Base-by-base conservation (phyloP, 1,140 invertebrate species). In the Bilobella aurantiaca region DNA sequence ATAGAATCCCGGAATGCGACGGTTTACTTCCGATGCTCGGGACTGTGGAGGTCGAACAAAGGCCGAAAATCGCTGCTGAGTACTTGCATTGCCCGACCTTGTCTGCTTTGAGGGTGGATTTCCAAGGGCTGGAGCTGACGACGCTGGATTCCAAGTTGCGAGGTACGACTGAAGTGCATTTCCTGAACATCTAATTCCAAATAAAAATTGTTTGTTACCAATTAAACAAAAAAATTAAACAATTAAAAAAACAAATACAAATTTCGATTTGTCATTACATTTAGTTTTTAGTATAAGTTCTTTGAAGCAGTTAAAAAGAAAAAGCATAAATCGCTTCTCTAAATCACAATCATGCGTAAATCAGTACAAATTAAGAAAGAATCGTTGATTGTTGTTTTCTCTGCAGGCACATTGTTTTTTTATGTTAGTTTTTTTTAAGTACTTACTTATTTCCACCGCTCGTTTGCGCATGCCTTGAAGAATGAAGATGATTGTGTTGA, bases 121-220 rank as follows among this genome's bases (percentile, higher is more conserved):
- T 28, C 28, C 14, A 49, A 25, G 32, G 18, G 23, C 23, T 60
- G 47, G 30, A 29, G n/a, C 37, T 21, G 65, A 3, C 14, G 59
- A 27, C 29, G 59, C 47, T 1, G 68, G 64, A 63, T 66, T 70
- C 71, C 71, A 73, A 62, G 37, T 69, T 2, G 71, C 69, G 25
- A 73, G 37, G 29, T 73, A 73, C n/a, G 62, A 61, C 42, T 73
- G 71, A 27, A 73, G 65, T 5, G 71, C 71, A 60, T 73, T 73
- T 56, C 71, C 68, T 12, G 58, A 18, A 46, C 66, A 70, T 57
- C 71, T 69, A 34, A 62, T n/a, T n/a, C n/a, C n/a, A n/a, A 29
- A 67, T 59, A 23, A 30, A 62, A 58, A 62, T 46, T 25, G 23
- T 18, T 27, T 42, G 5, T 32, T 23, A 46, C 34, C 8, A n/a